Base-by-base conservation (phyloP, 2,113 vertebrate species). In the Synodontis membranacea region DNA sequence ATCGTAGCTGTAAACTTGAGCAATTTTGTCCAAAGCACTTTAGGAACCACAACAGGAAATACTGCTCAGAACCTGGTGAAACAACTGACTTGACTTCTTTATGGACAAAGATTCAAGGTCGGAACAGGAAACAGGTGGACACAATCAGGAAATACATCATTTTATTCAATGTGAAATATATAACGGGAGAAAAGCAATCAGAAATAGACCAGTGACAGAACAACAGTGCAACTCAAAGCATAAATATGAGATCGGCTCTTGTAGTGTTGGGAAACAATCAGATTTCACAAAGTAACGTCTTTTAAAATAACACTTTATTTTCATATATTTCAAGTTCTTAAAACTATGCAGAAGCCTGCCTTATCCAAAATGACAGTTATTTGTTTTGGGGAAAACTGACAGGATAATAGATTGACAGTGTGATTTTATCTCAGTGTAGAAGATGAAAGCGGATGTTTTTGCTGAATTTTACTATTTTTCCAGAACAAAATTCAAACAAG, bases 401-500 rank as follows among this genome's bases (percentile, higher is more conserved):
- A 14, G 39, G 68, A 58, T 54, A 68, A 75, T 66, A 70, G 46
- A 28, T 46, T 42, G 25, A 76, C 44, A 76, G 74, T 17, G 44
- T 28, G 44, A 76, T 34, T 52, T 52, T 52, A 52, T 79, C 17
- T 19, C 46, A 31, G 17, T 34, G 48, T 79, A 34, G 46, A 46
- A 7, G 2, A 14, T 44, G 74, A 76, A 76, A 76, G 74, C 4
- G 2, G 74, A 48, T 76, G 74, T 76, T 44, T 50, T 48, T 76
- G 44, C 44, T 48, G 42, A 76, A n/a, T 74, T 7, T 42, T 44
- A 74, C 44, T 74, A 74, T 76, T 76, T 75, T 75, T 46, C 42
- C 42, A 25, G 28, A 46, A 46, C 21, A 21, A 75, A 76, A 48
- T 14, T 50, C 44, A n/a, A 76, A 46, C 46, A n/a, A n/a, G 28